Evolutionary conservation across 2,113 vertebrate genomes (phyloP).

Genomic region (Tapirus terrestris): DNA sequence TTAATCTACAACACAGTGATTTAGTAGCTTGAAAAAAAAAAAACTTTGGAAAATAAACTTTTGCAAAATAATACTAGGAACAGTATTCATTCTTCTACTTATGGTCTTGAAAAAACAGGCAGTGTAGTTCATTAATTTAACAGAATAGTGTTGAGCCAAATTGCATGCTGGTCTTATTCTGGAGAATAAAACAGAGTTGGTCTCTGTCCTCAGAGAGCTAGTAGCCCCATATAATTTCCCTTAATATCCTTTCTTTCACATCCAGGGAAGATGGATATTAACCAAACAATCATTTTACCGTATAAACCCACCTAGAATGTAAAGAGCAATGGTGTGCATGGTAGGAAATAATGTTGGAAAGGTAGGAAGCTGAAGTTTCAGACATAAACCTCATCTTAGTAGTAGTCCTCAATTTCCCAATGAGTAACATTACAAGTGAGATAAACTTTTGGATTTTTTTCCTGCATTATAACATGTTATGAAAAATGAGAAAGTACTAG

Average conservation of each 20-base stretch:
- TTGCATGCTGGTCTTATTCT: background rate
- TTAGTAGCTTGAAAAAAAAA: slow-evolving; percentile 40
- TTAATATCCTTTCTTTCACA: background rate
- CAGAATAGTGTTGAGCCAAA: background rate
- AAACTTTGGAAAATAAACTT: slow-evolving; percentile 69
- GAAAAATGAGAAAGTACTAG: background rate
- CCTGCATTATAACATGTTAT: background rate
- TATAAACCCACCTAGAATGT: background rate
- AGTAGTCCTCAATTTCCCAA: background rate
- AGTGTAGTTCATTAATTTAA: background rate
- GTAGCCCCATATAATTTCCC: background rate
- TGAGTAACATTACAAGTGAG: background rate
- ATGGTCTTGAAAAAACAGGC: background rate
- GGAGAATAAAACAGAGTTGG: background rate
- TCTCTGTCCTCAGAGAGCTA: background rate
- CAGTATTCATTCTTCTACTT: background rate
- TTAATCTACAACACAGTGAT: slow-evolving; percentile 68
- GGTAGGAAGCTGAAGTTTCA: background rate
- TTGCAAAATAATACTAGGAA: slow-evolving; percentile 47
- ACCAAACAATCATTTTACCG: background rate
- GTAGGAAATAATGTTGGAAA: background rate
- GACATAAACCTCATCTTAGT: background rate
- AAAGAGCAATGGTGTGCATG: background rate
- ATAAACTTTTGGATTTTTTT: background rate
- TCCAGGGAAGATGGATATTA: background rate